These are phyloP conservation scores for Medauroidea extradentata DNA, from an alignment of 1,140 invertebrate species.

Conservation along the genomic window DNA sequence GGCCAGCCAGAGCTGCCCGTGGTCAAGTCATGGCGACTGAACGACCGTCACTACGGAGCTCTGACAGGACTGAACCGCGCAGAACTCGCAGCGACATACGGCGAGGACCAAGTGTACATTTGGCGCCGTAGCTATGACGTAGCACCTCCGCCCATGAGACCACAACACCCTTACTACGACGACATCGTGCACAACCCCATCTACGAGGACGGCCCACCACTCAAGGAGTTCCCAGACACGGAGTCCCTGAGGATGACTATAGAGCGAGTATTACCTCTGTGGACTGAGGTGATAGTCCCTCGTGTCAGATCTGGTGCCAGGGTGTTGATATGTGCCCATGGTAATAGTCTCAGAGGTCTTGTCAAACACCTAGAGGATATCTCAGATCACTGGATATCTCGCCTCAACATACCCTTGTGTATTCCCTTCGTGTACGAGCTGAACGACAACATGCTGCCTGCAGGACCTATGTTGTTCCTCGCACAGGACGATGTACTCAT, in stretches of 20 bases:
- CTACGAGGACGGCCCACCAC: constrained; percentile 54
- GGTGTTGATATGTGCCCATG: constrained; percentile 91
- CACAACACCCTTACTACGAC: constrained; percentile 75
- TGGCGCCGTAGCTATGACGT: constrained; percentile 93
- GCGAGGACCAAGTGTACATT: constrained; percentile 55
- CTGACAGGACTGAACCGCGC: constrained; percentile 67
- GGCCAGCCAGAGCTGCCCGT: constrained; percentile 54
- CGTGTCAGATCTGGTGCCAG: constrained; percentile 83
- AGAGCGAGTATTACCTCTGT: constrained; percentile 83
- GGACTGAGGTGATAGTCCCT: constrained; percentile 93
- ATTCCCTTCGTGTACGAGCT: constrained; percentile 9
- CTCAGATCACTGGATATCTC: background rate
- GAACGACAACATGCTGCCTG: background rate
- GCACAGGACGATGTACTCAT: background rate
- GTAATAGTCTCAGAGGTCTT: constrained; percentile 90
- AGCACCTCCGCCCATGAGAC: constrained; percentile 86
- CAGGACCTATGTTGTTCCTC: background rate
- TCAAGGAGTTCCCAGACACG: constrained; percentile 79
- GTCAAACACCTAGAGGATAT: constrained; percentile 91
- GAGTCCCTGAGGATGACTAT: constrained; percentile 92
- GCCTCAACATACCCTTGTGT: background rate
- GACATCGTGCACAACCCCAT: constrained; percentile 76
- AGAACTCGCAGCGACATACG: constrained; percentile 63
- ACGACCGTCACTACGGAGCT: constrained; percentile 69
- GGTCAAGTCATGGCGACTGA: constrained; percentile 59